Conservation (phyloP, 2,797 vertebrate genomes). For the Falco naumanni region DNA sequence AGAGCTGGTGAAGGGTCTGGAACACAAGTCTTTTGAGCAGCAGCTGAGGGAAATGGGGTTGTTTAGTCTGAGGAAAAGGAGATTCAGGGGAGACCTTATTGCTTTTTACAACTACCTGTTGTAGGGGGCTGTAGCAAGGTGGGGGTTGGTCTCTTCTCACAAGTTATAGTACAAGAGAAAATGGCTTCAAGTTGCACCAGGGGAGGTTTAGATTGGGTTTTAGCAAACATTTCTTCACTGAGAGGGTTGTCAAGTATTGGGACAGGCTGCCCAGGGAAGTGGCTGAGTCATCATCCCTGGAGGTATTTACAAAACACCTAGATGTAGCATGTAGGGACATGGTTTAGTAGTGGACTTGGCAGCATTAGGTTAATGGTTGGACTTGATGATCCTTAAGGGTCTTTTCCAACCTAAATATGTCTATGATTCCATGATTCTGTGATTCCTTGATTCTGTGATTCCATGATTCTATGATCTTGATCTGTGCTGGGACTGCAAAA, state of each 20-base stretch:
- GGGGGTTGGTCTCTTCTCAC: background rate
- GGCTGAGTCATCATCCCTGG: background rate
- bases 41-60: background rate
- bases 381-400: background rate
- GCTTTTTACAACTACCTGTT: background rate
- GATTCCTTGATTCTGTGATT: background rate
- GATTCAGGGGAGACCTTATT: background rate
- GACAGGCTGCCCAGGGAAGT: background rate
- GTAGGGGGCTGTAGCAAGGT: fast-evolving
- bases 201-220: background rate
- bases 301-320: background rate
- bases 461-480: background rate
- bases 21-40: background rate
- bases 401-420: background rate
- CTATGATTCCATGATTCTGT: background rate
- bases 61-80: background rate
- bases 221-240: background rate
- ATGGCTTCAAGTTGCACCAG: background rate
- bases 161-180: background rate
- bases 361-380: background rate
- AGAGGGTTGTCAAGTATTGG: background rate
- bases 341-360: background rate
- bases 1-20: background rate
- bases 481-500: background rate
- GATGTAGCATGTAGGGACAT: background rate